Evolutionary conservation across 2,113 vertebrate species (phyloP), one percentile per base, ranked within the genome.

Genomic region (Triplophysa siluroides): DNA sequence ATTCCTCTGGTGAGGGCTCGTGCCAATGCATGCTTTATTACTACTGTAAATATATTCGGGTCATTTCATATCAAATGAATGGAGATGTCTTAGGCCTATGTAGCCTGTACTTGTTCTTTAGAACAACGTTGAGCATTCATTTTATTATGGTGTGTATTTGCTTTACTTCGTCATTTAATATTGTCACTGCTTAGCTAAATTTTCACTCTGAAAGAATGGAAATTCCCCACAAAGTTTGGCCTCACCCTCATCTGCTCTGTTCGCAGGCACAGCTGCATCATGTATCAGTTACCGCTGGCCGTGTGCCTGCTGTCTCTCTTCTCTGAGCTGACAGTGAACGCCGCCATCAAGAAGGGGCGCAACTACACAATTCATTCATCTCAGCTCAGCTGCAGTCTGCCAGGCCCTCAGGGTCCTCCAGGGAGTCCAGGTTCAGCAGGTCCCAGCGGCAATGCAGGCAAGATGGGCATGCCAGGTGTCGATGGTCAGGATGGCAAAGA

Each of bases 401-500:
- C 96, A 0, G 97, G 98, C 0, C 96, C 96, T 50, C 89, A 87
- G 0, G 98, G 98, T 0, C 93, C 95, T 0, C 93, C 92, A 0
- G 97, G 97, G 0, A 88, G 88, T 21, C 95, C 95, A 0, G 98
- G 98, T 13, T 62, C 77, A 0, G 90, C 93, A 0, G 98, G 98
- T 4, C 50, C 92, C 11, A 89, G 93, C 0, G 98, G 98, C 19
- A 85, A 88, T 0, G 83, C 92, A 0, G 98, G 98, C 81, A 93
- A 93, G 68, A 96, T 96, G 94, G 97, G 96, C 1, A 88, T 93
- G 41, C 96, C 96, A 0, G 97, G 98, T 16, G 93, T 90, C 83
- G 98, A 99, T 0, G 96, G 96, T 74, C 91, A 91, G 24, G 98
- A 98, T 2, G 96, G 96, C 54, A 90, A 88, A 54, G 96, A 98